Conservation (phyloP, 2,113 vertebrate genomes). For the Percina caprodes region DNA sequence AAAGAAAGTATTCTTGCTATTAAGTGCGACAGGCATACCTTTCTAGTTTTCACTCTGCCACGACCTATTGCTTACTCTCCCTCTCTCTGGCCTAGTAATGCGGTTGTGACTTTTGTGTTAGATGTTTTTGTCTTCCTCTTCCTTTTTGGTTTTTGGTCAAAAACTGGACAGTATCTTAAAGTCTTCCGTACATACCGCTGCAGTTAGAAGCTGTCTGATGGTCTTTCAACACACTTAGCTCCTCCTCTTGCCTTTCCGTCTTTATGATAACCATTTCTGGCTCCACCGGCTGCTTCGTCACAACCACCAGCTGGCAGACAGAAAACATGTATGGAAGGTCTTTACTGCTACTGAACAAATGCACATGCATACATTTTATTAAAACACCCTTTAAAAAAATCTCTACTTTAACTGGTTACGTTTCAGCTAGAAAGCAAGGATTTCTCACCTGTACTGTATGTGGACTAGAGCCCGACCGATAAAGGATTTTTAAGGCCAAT, state of each 20-base stretch:
- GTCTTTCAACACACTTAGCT: slow-evolving; percentile 23
- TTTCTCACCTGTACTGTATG: not conserved
- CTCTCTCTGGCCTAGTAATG: too few relatives aligned
- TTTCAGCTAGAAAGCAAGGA: not conserved
- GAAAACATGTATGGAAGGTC: not conserved
- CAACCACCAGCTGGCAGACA: not conserved
- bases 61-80: too few relatives aligned
- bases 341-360: not conserved
- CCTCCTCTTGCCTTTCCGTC: slow-evolving; percentile 33
- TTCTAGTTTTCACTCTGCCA: too few relatives aligned
- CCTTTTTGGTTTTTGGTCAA: not conserved
- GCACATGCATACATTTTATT: not conserved
- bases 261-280: slow-evolving; percentile 33
- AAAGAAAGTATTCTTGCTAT: too few relatives aligned
- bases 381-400: not conserved
- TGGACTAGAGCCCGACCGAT: too few relatives aligned
- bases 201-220: not conserved
- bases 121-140: not conserved
- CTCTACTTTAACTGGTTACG: not conserved
- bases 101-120: too few relatives aligned
- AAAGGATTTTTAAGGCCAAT: too few relatives aligned
- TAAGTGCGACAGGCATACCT: too few relatives aligned
- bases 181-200: slow-evolving; percentile 13
- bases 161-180: not conserved
- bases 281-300: not conserved